Evolutionary conservation across 92 coral and sea anemone genomes (phyloP).

Genomic region (Siderastrea radians): DNA sequence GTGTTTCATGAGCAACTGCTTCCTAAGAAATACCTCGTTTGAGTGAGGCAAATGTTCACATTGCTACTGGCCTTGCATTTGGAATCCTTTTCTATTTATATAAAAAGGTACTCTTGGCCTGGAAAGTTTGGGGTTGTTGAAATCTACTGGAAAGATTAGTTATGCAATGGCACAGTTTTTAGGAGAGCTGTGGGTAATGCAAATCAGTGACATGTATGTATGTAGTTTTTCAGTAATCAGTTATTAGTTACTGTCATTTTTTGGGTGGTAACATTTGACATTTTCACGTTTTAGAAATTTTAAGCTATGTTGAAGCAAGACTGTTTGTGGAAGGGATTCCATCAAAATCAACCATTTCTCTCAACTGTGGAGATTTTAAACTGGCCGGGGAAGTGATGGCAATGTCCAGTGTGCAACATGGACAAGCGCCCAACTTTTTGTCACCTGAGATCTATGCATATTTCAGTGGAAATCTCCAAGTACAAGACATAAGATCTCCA

Average conservation of each 20-base stretch:
- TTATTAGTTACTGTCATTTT: not conserved
- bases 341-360: too few species aligned
- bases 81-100: not conserved
- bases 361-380: not conserved
- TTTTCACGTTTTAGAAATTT: too few species aligned
- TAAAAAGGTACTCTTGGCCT: conserved; percentile 2
- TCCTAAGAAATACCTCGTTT: too few species aligned
- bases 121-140: not conserved
- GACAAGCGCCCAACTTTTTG: conserved; percentile 29
- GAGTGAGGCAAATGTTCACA: not conserved
- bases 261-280: too few species aligned
- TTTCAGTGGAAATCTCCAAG: too few species aligned
- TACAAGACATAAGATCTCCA: not conserved
- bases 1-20: too few species aligned
- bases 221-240: too few species aligned
- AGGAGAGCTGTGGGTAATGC: not conserved
- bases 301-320: too few species aligned
- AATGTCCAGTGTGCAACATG: conserved; percentile 14
- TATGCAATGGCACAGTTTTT: not conserved
- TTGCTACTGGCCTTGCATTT: conserved; percentile 4
- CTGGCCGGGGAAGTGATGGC: conserved; percentile 35
- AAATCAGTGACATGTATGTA: not conserved
- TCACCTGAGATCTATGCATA: too few species aligned
- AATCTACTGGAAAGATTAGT: conserved; percentile 2
- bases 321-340: too few species aligned